Base-by-base conservation (phyloP, 2,797 vertebrate genomes). In the Protonibea diacanthus region DNA sequence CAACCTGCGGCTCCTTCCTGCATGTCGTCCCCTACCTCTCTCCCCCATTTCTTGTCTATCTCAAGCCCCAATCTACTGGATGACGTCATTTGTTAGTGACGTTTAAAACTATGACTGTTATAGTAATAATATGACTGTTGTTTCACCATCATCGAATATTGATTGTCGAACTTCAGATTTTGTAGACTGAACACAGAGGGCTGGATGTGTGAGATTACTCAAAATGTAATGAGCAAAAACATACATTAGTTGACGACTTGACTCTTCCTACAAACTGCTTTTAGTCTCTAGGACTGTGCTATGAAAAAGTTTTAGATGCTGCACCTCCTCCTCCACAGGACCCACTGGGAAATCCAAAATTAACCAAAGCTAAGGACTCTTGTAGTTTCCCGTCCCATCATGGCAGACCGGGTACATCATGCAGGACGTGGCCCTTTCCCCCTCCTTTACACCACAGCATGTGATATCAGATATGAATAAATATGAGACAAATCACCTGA, bases 401-500 rank as follows among this genome's bases (percentile, higher is more conserved):
- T 27, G 40, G n/a, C 44, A 48, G 62, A 62, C 40, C 42, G 56
- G 64, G 23, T 3, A 60, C 9, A 42, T 56, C 64, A 59, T 20
- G 29, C 52, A 71, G 61, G 20, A 44, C 23, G 2, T 74, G 65
- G 21, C 47, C 53, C 69, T 78, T 75, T 64, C 45, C 3, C 44
- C n/a, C 21, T 70, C 40, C 23, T 77, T 72, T 55, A 59, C 62
- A 78, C 63, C 66, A 40, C 61, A 71, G 65, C 49, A 58, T 66
- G 76, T 79, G 55, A 57, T 65, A 56, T 51, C 29, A 67, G 42
- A 70, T 25, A 78, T 85, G 77, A 83, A 80, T 85, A 69, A 76
- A 74, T 74, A 76, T 61, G 80, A 82, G 74, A 68, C 47, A 75
- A 82, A 78, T 84, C 79, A 78, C 58, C 1, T 33, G 60, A 60